Percentiles rank a stretch among this genome's conserved stretches.
Evolutionary conservation across 2,797 vertebrate genomes (phyloP).

Genomic region (Lithobates pipiens): DNA sequence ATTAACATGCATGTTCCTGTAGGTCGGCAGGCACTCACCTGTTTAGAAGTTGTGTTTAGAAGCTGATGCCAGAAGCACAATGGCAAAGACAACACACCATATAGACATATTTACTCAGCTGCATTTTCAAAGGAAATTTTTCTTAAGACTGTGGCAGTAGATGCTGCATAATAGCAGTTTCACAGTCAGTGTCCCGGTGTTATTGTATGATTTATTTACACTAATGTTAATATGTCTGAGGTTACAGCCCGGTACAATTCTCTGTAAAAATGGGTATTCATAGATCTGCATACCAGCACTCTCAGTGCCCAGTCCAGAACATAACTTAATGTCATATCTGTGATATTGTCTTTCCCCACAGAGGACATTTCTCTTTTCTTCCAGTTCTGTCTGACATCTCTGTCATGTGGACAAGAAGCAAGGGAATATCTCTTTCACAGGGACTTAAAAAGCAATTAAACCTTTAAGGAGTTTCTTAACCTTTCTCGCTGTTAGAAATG

Average conservation of each 20-base stretch:
- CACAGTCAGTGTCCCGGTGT: slow-evolving; percentile 11
- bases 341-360: not conserved
- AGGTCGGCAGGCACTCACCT: slow-evolving; percentile 48
- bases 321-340: not conserved
- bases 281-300: not conserved
- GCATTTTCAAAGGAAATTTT: slow-evolving; percentile 38
- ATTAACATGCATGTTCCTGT: slow-evolving; percentile 40
- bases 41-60: slow-evolving; percentile 33
- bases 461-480: too few species aligned
- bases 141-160: slow-evolving; percentile 18
- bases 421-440: too few species aligned
- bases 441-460: too few species aligned
- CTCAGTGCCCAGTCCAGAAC: not conserved
- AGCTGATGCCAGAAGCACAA: slow-evolving; percentile 45
- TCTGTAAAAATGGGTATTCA: not conserved
- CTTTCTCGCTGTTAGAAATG: too few species aligned
- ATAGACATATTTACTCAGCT: slow-evolving; percentile 55
- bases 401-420: not conserved
- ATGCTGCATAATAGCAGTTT: slow-evolving; percentile 11
- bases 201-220: slow-evolving; percentile 20
- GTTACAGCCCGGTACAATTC: not conserved
- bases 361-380: not conserved
- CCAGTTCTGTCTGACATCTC: not conserved
- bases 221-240: slow-evolving; percentile 5
- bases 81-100: slow-evolving; percentile 33